A percentile compares a stretch with the other conserved stretches of the same genome.
Conservation (phyloP, 2,888 invertebrate genomes). For the Morinoia aosen region DNA sequence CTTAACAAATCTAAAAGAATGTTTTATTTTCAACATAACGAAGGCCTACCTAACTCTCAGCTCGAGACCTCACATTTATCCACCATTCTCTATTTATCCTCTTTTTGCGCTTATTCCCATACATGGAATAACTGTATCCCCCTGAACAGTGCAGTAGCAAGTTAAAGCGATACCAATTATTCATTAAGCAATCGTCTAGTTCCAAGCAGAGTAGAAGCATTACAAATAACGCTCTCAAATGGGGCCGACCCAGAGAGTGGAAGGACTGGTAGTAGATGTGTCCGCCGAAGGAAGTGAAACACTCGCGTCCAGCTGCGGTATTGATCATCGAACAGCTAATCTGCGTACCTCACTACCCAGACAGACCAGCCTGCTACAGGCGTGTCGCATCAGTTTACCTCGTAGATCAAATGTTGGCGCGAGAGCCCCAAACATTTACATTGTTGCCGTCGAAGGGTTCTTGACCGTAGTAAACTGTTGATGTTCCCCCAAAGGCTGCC, state of each 20-base stretch:
- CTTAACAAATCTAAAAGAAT: no score
- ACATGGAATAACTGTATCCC: no score
- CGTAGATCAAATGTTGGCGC: conserved; percentile 19
- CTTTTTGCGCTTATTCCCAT: no score
- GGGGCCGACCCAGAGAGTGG: background rate
- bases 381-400: conserved; percentile 30
- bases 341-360: background rate
- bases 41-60: no score
- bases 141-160: no score
- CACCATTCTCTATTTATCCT: no score
- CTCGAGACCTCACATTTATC: no score
- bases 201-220: no score
- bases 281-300: background rate
- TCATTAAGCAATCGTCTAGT: no score
- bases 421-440: conserved; percentile 21
- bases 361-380: background rate
- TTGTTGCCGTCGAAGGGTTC: background rate
- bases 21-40: no score
- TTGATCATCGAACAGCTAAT: background rate
- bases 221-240: no score
- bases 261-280: background rate
- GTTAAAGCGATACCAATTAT: no score
- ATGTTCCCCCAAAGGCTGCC: background rate
- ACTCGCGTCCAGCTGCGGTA: background rate
- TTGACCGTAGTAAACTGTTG: conserved; percentile 31